These are phyloP conservation scores for Ypsolopha sequella DNA, from an alignment of 2,888 invertebrate genomes.

Conservation along the genomic window DNA sequence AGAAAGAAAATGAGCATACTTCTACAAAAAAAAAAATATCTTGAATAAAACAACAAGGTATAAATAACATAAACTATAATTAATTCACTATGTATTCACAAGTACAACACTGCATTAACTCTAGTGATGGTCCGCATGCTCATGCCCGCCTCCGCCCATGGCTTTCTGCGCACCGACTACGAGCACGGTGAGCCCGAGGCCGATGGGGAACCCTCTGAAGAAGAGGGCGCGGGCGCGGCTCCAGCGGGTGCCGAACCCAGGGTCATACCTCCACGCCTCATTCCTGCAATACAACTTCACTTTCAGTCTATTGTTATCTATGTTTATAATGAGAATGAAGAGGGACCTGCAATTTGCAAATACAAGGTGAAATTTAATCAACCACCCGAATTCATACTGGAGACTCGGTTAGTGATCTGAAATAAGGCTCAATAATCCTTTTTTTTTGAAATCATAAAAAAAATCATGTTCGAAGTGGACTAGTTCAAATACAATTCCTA, in stretches of 20 bases:
- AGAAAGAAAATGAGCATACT: no score
- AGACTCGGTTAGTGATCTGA: no score
- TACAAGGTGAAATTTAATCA: no score
- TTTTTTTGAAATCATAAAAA: no score
- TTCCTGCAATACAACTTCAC: constrained; percentile 65
- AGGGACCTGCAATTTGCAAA: no score
- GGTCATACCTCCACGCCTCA: constrained; percentile 85
- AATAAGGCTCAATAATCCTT: no score
- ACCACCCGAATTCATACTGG: no score
- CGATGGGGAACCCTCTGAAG: constrained; percentile 76
- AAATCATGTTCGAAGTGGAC: no score
- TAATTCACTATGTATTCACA: background rate
- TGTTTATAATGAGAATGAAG: no score
- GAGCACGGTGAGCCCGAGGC: constrained; percentile 57
- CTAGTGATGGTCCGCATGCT: constrained; percentile 11
- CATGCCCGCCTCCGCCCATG: constrained; percentile 40
- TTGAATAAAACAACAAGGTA: background rate
- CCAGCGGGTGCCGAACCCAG: constrained; percentile 68
- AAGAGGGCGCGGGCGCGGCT: constrained; percentile 52
- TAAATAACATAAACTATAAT: background rate
- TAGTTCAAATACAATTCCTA: no score
- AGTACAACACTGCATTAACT: background rate
- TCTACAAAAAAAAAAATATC: no score
- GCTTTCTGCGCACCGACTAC: constrained; percentile 30
- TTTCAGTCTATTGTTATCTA: no score